phyloP scores from a whole-genome alignment of 2,113 vertebrate genomes.

The Bagarius yarrelli region DNA sequence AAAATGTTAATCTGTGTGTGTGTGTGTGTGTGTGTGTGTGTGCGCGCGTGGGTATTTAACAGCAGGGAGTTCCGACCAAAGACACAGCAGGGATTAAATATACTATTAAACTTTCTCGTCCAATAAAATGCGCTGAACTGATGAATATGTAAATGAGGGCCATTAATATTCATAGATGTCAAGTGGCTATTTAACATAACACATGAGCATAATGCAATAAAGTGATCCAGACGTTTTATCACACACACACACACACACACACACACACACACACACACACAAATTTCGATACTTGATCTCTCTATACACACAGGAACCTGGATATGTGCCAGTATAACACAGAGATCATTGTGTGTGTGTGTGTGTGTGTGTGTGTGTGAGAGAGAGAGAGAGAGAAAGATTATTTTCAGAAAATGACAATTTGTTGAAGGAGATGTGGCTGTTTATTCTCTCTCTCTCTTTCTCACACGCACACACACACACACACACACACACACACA shows the following conservation, averaged over 20 bases:
- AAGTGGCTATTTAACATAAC: slow-evolving; percentile 3
- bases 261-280: background rate
- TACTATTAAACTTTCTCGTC: slow-evolving; percentile 27
- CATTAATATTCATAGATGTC: slow-evolving; percentile 60
- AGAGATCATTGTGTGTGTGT: slow-evolving; percentile 22
- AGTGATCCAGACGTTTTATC: background rate
- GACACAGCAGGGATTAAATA: slow-evolving; percentile 6
- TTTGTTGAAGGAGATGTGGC: slow-evolving; percentile 33
- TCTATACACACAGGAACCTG: slow-evolving; percentile 2
- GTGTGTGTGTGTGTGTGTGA: slow-evolving; percentile 35
- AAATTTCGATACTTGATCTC: slow-evolving; percentile 18
- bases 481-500: slow-evolving; percentile 29
- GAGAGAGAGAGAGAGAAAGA: background rate
- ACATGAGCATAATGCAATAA: background rate
- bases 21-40: slow-evolving; percentile 37
- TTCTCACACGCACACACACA: slow-evolving; percentile 7
- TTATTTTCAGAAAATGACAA: slow-evolving; percentile 37
- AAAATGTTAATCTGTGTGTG: slow-evolving; percentile 29
- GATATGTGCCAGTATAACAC: slow-evolving; percentile 5
- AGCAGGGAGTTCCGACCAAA: background rate
- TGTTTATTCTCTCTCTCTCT: slow-evolving; percentile 13
- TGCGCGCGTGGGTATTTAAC: slow-evolving; percentile 4
- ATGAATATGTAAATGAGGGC: slow-evolving; percentile 54
- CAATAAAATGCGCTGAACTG: slow-evolving; percentile 40
- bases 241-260: background rate